Base-by-base conservation (phyloP, 1,140 invertebrate species). In the Cydia splendana region DNA sequence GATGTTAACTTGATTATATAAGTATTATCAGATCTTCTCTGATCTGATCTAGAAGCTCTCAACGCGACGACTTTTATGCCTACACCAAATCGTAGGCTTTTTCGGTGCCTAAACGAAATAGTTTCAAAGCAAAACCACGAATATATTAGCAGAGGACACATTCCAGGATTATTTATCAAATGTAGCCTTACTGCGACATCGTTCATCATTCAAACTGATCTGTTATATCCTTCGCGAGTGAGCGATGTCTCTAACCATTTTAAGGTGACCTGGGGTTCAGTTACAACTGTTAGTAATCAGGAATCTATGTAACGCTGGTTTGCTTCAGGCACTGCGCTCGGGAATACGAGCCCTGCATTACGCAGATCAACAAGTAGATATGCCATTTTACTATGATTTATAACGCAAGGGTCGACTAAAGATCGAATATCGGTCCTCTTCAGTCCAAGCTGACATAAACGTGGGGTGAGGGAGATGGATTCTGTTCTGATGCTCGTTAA, bases 331-430 rank as follows among this genome's bases (percentile, higher is more conserved):
- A 24, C 1, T 18, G n/a, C 51, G 51, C n/a, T 62, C 20, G 10
- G 20, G 57, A 62, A 62, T 62, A 62, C 7, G 20, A 18, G 6
- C n/a, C 51, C n/a, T 34, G 67, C 67, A 69, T 69, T 34, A 38
- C 34, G 30, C 34, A 38, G 67, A 71, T 71, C 67, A 71, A 71
- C 67, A 71, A 71, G 67, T 71, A 71, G 67, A 71, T 71, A 71
- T 71, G 67, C 15, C 67, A 71, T 71, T n/a, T 42, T 71, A 62
- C 67, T 38, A 71, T 38, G 67, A 71, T 71, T 71, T 38, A 71
- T 71, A 38, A 38, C 30, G 30, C 4, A 20, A 69, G 30, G 28
- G 65, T 67, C 28, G 10, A 34, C 65, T 28, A 69, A 34, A 62
- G 57, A 62, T 62, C 57, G 57, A 62, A 62, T 62, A 62, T 62